A percentile compares a stretch with the other conserved stretches of the same genome.
Evolutionary conservation across 2,797 vertebrate genomes (phyloP).

Genomic region (Gymnopithys bicolor): DNA sequence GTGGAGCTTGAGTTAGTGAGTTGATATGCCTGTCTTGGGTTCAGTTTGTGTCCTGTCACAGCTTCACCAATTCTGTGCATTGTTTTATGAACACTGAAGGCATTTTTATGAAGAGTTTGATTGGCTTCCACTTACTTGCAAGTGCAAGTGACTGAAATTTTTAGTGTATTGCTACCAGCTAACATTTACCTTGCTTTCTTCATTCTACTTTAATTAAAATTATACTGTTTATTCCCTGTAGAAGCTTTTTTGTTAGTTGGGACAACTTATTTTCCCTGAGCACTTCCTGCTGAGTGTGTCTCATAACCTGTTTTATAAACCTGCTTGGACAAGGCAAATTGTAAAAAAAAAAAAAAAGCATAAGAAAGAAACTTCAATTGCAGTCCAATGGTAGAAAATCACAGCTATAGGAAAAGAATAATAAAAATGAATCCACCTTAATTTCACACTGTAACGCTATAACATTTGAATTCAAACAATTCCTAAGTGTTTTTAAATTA

Average conservation of each 20-base stretch:
- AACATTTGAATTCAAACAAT: background rate
- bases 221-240: conserved; percentile 10
- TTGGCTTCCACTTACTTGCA: conserved; percentile 46
- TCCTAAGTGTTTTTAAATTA: background rate
- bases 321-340: conserved; percentile 44
- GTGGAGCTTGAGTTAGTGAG: conserved; percentile 25
- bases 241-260: conserved; percentile 26
- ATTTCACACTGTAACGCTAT: background rate
- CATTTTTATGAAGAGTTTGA: conserved; percentile 54
- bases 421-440: background rate
- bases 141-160: conserved; percentile 35
- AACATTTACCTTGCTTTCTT: conserved; percentile 55
- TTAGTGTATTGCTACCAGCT: conserved; percentile 29
- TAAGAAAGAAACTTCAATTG: conserved; percentile 9
- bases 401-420: background rate
- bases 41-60: conserved; percentile 31
- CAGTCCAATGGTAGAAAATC: conserved; percentile 26
- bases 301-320: conserved; percentile 59
- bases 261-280: conserved; percentile 47
- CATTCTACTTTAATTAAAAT: conserved; percentile 68
- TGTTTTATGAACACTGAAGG: conserved; percentile 25
- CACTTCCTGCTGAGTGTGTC: conserved; percentile 40
- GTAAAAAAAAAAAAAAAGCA: background rate
- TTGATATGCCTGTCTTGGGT: background rate
- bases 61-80: conserved; percentile 16